Base-by-base conservation (phyloP, 2,888 invertebrate species). In the Tanytarsus gracilentus region DNA sequence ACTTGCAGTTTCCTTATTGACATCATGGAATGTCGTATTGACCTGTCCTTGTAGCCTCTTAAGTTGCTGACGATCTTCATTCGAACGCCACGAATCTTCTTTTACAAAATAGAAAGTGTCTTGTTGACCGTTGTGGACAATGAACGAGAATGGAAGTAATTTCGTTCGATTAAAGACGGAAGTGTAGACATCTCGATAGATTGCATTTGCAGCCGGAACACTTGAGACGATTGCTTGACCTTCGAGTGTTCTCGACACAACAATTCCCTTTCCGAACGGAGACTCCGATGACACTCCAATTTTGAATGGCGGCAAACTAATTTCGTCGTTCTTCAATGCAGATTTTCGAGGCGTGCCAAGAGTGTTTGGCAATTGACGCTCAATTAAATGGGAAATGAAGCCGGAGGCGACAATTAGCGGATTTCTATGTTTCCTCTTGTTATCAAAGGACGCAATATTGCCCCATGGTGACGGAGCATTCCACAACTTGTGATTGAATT, bases 51-150 rank as follows among this genome's bases (percentile, higher is more conserved):
- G 92, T 67, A 94, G 80, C 8, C 93, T 82, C 70, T 93, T 92
- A 65, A 94, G 72, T 69, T 93, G 92, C 64, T 87, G 89, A 65
- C 88, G 84, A 70, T 94, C 93, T 68, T 92, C 91, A 62, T 84
- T 85, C 5, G 91, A 89, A 40, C 90, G 84, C 90, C 91, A 91
- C 1, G 86, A 83, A 65, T 91, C 89, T 69, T 92, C 91, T 70
- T 94, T 94, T 16, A 93, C 90, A 70, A 94, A 94, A 75, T 89
- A 92, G 76, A 94, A 93, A 9, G 90, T 88, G 69, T 94, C 93
- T 71, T 92, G 92, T 69, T 88, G 88, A 16, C 88, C 87, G 65
- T 86, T 88, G 72, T 92, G 91, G 27, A 91, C 86, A 55, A 91
- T 85, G 69, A 90, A 87, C 9, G 89, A 88, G 73, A 92, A 90